phyloP scores from a whole-genome alignment of 2,797 vertebrate genomes.

The Megalops cyprinoides region DNA sequence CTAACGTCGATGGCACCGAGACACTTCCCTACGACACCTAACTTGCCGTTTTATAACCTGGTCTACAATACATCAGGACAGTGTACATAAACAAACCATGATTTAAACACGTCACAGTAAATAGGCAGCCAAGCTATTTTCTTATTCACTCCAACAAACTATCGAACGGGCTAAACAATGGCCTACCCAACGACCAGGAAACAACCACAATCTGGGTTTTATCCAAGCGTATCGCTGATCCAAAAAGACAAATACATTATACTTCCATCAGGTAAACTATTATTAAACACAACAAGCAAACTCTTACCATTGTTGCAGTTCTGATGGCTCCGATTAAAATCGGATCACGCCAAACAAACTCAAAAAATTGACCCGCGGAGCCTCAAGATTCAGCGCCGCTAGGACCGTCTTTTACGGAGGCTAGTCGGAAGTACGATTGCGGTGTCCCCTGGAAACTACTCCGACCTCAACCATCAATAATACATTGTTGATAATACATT shows the following conservation, averaged over 20 bases:
- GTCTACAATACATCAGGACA: no score
- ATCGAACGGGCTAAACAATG: background rate
- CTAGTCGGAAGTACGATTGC: conserved; percentile 61
- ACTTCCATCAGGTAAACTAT: no score
- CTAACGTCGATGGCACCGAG: no score
- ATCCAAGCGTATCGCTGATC: background rate
- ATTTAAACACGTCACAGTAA: no score
- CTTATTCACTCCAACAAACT: background rate
- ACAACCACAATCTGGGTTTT: background rate
- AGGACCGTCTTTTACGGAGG: conserved; percentile 54
- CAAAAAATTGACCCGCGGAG: conserved; percentile 70
- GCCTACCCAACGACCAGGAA: conserved; percentile 1
- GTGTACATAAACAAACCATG: no score
- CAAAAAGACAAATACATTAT: conserved; percentile 3
- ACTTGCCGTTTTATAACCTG: no score
- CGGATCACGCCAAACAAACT: conserved; percentile 69
- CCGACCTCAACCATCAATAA: background rate
- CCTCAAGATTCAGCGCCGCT: conserved; percentile 41
- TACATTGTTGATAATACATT: background rate
- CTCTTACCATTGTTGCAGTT: conserved; percentile 76
- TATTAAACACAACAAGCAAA: background rate
- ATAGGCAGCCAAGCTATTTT: background rate
- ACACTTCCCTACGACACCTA: no score
- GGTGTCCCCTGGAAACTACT: conserved; percentile 42
- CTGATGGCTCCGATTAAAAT: conserved; percentile 72